phyloP scores from a whole-genome alignment of 2,888 invertebrate genomes.

The Cataglyphis livida region DNA sequence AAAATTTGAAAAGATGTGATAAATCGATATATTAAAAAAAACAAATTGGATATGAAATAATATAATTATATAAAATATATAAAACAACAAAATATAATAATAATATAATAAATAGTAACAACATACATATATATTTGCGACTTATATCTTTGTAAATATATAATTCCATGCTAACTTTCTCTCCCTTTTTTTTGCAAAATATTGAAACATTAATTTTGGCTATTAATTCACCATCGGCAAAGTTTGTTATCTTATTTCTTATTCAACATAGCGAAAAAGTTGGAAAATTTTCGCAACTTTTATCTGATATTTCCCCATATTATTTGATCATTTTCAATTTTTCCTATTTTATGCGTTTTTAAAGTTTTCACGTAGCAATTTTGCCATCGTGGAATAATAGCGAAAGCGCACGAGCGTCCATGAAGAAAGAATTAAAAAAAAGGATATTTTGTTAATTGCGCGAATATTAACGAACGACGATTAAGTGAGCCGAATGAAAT shows the following conservation, averaged over 20 bases:
- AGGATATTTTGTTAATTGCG: background rate
- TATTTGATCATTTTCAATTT: background rate
- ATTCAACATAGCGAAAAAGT: background rate
- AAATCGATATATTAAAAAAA: background rate
- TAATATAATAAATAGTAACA: background rate
- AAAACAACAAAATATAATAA: conserved; percentile 2
- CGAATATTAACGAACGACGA: conserved; percentile 12
- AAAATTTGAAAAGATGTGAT: background rate
- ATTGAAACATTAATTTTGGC: background rate
- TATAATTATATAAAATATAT: background rate
- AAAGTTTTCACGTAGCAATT: background rate
- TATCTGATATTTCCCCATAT: background rate
- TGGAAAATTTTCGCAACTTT: background rate
- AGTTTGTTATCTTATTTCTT: background rate
- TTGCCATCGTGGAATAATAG: background rate
- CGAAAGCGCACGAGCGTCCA: background rate
- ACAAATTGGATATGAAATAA: too few species aligned
- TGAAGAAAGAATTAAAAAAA: background rate
- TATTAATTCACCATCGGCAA: too few species aligned
- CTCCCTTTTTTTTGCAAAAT: background rate
- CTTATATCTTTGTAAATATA: background rate
- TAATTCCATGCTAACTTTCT: background rate
- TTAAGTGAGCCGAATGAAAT: conserved; percentile 24
- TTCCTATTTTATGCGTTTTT: background rate
- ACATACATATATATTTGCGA: background rate